Base-by-base conservation (phyloP, 2,797 vertebrate genomes). In the Dallia pectoralis region DNA sequence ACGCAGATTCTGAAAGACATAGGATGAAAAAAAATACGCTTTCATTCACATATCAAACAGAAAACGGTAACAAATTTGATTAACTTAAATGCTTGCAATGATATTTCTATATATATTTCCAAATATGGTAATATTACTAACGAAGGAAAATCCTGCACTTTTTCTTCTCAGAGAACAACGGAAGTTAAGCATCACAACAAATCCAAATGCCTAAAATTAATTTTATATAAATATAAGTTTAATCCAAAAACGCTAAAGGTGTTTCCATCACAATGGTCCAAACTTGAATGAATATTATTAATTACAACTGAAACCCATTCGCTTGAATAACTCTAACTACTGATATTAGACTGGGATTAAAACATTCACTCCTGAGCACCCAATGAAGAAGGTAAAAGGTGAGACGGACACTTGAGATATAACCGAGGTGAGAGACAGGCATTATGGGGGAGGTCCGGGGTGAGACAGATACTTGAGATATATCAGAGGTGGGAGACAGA, bases 1-100 rank as follows among this genome's bases (percentile, higher is more conserved):
- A 96, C 77, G 94, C 91, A 63, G 94, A 93, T 89, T 96, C 95
- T 95, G 82, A 81, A 74, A 81, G 82, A 75, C 76, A 70, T 59
- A 19, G 74, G 64, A 75, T 79, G 14, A 49, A 70, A 68, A 40
- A 61, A 3, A 59, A 49, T 68, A 67, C 22, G 27, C 29, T 29
- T 69, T 74, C 29, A 67, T 47, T 36, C 44, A 22, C 48, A 12
- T 44, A 36, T 29, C 56, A 27, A 61, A 44, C 44, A 12, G 49
- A 59, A 62, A 78, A 61, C 12, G n/a, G 36, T 9, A 72, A 6
- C n/a, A 15, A 16, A 18, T 68, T 27, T 3, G 7, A 49, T 68
- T 68, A 33, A n/a, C 29, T 62, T 48, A 8, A 44, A 68, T 49
- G 29, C 48, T 68, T 44, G 29, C 25, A 8, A 18, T 68, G 29